phyloP scores from a whole-genome alignment of 2,113 vertebrate species.

The Gavia stellata region DNA sequence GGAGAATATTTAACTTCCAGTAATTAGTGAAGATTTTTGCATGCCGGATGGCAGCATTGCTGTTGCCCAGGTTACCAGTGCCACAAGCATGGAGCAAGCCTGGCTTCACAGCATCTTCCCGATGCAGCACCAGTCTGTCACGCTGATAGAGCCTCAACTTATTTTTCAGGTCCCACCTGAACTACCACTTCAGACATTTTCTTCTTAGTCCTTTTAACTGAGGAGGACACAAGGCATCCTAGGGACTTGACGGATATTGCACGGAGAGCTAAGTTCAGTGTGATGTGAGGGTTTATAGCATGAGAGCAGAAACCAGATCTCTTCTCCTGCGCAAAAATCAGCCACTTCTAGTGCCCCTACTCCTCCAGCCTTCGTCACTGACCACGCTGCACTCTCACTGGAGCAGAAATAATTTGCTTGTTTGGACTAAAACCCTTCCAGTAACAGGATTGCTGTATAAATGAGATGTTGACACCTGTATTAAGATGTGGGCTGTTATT shows the following conservation, averaged over 20 bases:
- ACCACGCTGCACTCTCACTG: neutral
- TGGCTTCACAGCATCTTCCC: rapidly evolving
- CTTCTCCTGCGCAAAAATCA: neutral
- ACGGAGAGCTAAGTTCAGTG: neutral
- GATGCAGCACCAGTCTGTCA: neutral
- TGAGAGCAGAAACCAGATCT: neutral
- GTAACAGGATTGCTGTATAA: neutral
- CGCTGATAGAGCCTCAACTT: neutral
- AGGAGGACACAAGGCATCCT: neutral
- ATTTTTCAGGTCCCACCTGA: neutral
- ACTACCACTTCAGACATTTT: neutral
- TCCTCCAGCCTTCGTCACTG: neutral
- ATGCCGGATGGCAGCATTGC: neutral
- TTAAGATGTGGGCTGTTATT: conserved; percentile 17
- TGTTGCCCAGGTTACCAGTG: conserved; percentile 5
- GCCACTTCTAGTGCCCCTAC: neutral
- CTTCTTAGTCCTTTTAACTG: neutral
- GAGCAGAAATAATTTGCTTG: neutral
- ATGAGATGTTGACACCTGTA: neutral
- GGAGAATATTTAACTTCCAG: neutral
- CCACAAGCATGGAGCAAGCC: neutral
- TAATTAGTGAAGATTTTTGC: neutral
- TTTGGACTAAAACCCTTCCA: neutral
- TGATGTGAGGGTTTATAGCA: neutral
- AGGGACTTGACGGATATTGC: neutral